Evolutionary conservation across 2,113 vertebrate genomes (phyloP), one percentile per base, ranked within the genome.

Genomic region (Brachyhypopomus occidentalis): DNA sequence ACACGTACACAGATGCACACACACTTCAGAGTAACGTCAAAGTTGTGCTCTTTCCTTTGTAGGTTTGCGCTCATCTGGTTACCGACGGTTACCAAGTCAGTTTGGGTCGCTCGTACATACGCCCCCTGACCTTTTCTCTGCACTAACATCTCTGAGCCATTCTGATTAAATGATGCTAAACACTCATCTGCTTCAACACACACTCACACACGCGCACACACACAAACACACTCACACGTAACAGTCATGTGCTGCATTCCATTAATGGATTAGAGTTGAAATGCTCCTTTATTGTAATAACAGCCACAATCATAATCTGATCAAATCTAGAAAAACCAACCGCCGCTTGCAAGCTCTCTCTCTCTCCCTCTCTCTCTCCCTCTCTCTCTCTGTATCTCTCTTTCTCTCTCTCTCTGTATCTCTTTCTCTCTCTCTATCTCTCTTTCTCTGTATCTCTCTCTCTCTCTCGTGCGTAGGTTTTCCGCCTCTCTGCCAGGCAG

Each of bases 81-180:
- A 97, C 94, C 92, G 92, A 2, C 96, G 97, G 94, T 92, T 94
- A 92, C 94, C 95, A 96, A 98, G 94, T 98, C 96, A 91, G 83
- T 97, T 27, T 84, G 75, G 84, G 59, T 59, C 11, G 22, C 72
- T 72, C 62, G 48, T 76, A 55, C 34, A 62, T 80, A 22, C 7
- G 36, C 38, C 36, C 20, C 12, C 36, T 34, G n/a, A 55, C 38
- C 12, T 62, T 23, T 27, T 63, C 8, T 30, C 19, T 56, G 14
- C 14, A 73, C 25, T 20, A 17, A 67, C 20, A 52, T 0, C 41
- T 71, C 69, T 72, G 52, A 78, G 6, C 27, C 67, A 30, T 62
- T 23, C 30, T 60, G 8, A 78, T 22, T 11, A 36, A 77, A 59
- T 2, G 22, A 70, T 14, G 27, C 30, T 59, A 25, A 55, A 20